These are phyloP conservation scores for Eidolon helvum DNA, from an alignment of 2,113 vertebrate species.

Conservation along the genomic window DNA sequence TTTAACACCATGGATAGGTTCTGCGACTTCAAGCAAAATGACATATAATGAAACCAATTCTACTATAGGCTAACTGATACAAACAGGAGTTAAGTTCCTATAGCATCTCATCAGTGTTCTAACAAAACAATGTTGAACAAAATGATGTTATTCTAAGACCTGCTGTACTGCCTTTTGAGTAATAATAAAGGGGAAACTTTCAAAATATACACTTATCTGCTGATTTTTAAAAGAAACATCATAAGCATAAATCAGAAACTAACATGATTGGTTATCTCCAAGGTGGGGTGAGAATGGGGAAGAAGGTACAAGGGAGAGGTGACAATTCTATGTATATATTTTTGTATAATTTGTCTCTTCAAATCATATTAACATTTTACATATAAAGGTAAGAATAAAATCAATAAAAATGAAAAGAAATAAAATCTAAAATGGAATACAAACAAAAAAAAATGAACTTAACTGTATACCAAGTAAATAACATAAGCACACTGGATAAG, in stretches of 20 bases:
- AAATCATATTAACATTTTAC: constrained; percentile 11
- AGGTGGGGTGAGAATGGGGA: background rate
- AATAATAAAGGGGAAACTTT: background rate
- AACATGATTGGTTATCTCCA: background rate
- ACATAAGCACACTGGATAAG: background rate
- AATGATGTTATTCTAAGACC: background rate
- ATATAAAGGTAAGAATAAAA: constrained; percentile 8
- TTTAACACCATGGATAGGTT: too few species aligned
- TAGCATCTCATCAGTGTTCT: background rate
- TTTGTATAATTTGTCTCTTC: background rate
- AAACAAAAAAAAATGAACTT: background rate
- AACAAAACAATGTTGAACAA: background rate
- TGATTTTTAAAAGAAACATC: background rate
- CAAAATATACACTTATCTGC: background rate
- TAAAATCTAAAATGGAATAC: constrained; percentile 33
- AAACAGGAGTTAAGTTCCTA: too few species aligned
- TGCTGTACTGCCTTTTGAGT: background rate
- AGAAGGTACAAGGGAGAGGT: background rate
- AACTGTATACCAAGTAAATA: constrained; percentile 6
- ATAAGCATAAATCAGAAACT: background rate
- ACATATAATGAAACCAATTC: too few species aligned
- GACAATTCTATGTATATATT: background rate
- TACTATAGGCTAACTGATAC: too few species aligned
- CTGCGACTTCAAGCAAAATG: too few species aligned
- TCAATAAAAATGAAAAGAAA: background rate